Conservation (phyloP, 2,797 vertebrate genomes). For the Gallinago stenura region DNA sequence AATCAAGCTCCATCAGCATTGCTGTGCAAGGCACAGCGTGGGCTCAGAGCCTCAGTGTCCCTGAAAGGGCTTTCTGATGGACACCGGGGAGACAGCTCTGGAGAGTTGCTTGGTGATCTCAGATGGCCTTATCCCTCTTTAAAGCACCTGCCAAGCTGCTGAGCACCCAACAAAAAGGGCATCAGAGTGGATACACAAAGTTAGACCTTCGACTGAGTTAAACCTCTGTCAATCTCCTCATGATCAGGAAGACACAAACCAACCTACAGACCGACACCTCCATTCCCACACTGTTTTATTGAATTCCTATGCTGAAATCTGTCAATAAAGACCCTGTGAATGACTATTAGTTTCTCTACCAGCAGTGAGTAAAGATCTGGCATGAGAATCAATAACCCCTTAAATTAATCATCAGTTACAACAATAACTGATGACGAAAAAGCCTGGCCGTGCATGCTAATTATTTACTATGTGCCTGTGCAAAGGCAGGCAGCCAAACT, state of each 20-base stretch:
- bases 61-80: neutral
- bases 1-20: fast-evolving
- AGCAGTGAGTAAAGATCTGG: neutral
- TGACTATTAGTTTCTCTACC: neutral
- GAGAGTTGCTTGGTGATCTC: neutral
- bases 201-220: neutral
- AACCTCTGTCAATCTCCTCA: neutral
- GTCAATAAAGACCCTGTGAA: neutral
- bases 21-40: neutral
- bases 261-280: neutral
- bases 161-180: neutral
- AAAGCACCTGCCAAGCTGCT: neutral
- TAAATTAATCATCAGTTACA: conserved; percentile 42
- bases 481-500: conserved; percentile 5
- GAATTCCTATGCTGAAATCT: neutral
- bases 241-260: neutral
- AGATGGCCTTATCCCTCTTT: neutral
- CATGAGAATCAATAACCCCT: neutral
- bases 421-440: conserved; percentile 17
- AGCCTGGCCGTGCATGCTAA: neutral
- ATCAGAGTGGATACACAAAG: neutral
- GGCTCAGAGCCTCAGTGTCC: neutral
- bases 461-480: neutral
- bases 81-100: neutral
- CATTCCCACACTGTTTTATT: neutral